phyloP scores from a whole-genome alignment of 1,140 invertebrate species.

The Bombus sylvicola region DNA sequence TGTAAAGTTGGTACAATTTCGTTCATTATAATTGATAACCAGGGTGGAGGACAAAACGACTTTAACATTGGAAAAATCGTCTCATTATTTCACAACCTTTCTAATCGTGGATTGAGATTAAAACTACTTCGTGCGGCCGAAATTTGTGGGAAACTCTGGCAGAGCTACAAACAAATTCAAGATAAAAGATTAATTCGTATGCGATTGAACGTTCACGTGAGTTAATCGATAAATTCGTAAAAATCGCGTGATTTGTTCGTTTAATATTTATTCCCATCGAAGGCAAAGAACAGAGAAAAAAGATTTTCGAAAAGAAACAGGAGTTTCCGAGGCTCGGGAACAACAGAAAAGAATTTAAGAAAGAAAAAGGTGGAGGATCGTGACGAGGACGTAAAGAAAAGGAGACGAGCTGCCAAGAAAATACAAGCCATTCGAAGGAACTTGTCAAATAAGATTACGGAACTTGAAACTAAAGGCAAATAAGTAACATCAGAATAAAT shows the following conservation, averaged over 20 bases:
- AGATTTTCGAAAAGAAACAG: neutral
- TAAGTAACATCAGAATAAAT: neutral
- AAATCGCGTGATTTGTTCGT: neutral
- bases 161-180: constrained; percentile 29
- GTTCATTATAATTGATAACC: neutral
- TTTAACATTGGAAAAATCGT: constrained; percentile 41
- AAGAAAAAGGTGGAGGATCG: neutral
- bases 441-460: neutral
- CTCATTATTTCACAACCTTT: constrained; percentile 13
- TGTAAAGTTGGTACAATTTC: neutral
- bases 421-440: constrained; percentile 5
- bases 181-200: constrained; percentile 19
- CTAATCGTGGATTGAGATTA: neutral
- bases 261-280: neutral
- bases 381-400: constrained; percentile 5
- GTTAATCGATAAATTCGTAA: neutral
- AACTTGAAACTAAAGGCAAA: constrained; percentile 45
- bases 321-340: neutral
- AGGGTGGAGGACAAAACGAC: constrained; percentile 45
- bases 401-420: neutral
- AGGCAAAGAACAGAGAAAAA: constrained; percentile 23
- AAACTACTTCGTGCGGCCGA: constrained; percentile 27
- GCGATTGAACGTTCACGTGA: constrained; percentile 24
- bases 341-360: neutral
- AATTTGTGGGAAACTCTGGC: constrained; percentile 38